Evolutionary conservation across 1,140 invertebrate genomes (phyloP), one percentile per base, ranked within the genome.

Genomic region (Phortica variegata): DNA sequence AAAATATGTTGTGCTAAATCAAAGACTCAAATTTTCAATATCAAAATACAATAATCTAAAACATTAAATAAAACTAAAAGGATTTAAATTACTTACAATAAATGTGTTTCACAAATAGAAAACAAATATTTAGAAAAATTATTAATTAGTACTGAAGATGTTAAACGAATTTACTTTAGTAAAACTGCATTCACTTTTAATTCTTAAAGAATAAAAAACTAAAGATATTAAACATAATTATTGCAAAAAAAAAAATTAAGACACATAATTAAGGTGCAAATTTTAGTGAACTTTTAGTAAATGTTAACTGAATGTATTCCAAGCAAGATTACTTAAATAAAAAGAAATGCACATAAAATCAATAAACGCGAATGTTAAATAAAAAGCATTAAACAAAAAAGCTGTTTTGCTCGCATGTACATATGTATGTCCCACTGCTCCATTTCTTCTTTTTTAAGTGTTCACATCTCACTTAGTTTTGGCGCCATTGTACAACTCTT

Each of bases 161-260:
- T 65, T 69, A 56, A 72, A 73, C 69, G 69, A 73, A 73, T 73
- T 73, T 73, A 73, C 69, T 73, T 73, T 73, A 73, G 65, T 52
- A 46, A 70, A 65, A 65, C 60, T 72, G 69, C 68, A 72, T 72
- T 72, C 63, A 73, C 58, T 65, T 58, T 50, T 61, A 51, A 36
- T 21, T 33, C 13, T n/a, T 39, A 51, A 46, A 49, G 52, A 54
- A 49, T 19, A 52, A 52, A 15, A 53, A 48, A 45, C 36, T 50
- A 46, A 43, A 50, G 41, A 47, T n/a, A 36, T 32, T 41, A 65
- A 53, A 37, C 36, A 52, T 38, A 58, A 47, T 49, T 43, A 33
- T 48, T 20, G 41, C 40, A 55, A 29, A 19, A 36, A 52, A 59
- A 45, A 39, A 40, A 44, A 52, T 26, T 23, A 23, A 13, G 21